Evolutionary conservation across 1,140 invertebrate genomes (phyloP).

Genomic region (Drusus annulatus): DNA sequence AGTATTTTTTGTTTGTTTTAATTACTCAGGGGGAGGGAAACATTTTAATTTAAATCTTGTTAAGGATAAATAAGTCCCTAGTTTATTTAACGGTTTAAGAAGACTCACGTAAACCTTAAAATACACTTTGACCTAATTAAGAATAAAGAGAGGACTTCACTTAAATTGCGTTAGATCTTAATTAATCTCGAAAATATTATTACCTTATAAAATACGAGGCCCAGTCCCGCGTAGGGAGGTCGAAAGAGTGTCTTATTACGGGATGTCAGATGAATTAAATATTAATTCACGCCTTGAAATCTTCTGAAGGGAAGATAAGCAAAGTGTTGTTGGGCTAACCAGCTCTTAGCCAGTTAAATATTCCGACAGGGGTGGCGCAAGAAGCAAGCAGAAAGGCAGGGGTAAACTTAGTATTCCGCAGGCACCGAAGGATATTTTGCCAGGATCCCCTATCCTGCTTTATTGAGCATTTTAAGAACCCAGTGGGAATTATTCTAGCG

Average conservation of each 20-base stretch:
- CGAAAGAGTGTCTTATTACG: constrained; percentile 22
- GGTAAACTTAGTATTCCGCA: constrained; percentile 14
- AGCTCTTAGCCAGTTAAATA: constrained; percentile 20
- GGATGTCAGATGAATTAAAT: constrained; percentile 31
- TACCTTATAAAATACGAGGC: not conserved
- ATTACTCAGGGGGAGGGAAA: too few relatives aligned
- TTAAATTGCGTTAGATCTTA: constrained; percentile 18
- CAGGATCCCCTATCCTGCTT: constrained; percentile 3
- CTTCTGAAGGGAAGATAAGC: constrained; percentile 25
- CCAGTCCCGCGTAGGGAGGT: constrained; percentile 6
- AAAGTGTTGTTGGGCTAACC: constrained; percentile 30
- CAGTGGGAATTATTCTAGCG: not conserved
- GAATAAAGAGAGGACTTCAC: not conserved
- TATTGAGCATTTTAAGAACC: constrained; percentile 5
- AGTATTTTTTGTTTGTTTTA: too few relatives aligned
- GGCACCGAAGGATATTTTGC: not conserved
- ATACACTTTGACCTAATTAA: not conserved
- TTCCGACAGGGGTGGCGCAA: not conserved
- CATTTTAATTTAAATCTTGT: not conserved
- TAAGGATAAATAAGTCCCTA: not conserved
- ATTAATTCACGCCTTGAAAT: constrained; percentile 29
- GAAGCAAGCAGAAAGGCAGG: too few relatives aligned
- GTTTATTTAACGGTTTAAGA: not conserved
- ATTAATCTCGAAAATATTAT: constrained; percentile 21
- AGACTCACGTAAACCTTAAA: not conserved